These are phyloP conservation scores for Drosophila peninsularis DNA, from an alignment of 2,888 invertebrate genomes.

Conservation along the genomic window DNA sequence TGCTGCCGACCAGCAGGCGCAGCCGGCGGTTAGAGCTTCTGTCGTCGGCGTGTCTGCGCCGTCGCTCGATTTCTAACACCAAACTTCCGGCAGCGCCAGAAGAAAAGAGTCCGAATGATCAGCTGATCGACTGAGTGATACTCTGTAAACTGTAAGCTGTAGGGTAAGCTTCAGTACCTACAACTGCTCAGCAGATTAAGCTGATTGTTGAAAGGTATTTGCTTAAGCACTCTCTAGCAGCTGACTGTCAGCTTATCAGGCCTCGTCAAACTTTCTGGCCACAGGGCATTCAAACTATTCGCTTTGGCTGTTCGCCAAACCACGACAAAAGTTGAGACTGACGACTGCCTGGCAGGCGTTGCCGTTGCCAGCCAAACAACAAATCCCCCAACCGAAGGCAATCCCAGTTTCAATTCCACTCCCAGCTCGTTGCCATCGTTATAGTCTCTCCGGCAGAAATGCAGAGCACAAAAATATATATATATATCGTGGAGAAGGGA, in stretches of 20 bases:
- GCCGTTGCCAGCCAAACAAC: constrained; percentile 43
- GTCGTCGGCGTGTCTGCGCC: constrained; percentile 52
- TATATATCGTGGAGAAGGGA: constrained; percentile 1
- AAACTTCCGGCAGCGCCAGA: constrained; percentile 58
- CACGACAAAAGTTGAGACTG: constrained; percentile 80
- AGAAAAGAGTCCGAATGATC: constrained; percentile 6
- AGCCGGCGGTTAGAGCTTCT: constrained; percentile 32
- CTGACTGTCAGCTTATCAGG: constrained; percentile 23
- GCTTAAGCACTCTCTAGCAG: not conserved
- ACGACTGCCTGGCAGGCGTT: constrained; percentile 75
- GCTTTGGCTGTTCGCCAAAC: constrained; percentile 73
- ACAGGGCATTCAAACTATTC: constrained; percentile 48
- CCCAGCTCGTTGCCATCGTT: constrained; percentile 61
- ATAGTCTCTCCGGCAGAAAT: constrained; percentile 52
- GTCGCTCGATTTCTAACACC: constrained; percentile 77
- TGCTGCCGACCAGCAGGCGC: constrained; percentile 11
- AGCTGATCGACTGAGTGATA: constrained; percentile 16
- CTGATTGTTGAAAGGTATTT: not conserved
- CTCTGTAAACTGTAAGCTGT: not conserved
- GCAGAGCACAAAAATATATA: constrained; percentile 18
- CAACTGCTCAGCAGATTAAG: not conserved
- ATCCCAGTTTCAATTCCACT: constrained; percentile 31
- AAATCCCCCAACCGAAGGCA: constrained; percentile 27
- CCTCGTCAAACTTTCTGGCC: constrained; percentile 15
- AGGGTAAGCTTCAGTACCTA: no score